Evolutionary conservation across 1,140 invertebrate genomes (phyloP).

Genomic region (Belonocnema kinseyi): DNA sequence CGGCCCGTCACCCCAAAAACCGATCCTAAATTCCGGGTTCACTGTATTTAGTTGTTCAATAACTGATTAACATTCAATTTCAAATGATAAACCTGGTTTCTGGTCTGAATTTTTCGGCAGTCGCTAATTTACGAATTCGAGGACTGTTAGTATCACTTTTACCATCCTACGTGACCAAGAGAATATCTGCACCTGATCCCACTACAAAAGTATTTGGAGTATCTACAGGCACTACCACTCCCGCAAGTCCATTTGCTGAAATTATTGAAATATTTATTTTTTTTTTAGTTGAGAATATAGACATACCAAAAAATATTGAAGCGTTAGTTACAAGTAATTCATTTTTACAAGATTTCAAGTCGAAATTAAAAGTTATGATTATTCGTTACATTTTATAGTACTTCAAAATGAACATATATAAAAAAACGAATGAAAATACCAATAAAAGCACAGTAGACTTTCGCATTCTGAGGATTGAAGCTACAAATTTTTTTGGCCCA

Average conservation of each 20-base stretch:
- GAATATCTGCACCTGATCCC: constrained; percentile 78
- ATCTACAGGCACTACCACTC: constrained; percentile 83
- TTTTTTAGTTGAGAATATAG: neutral
- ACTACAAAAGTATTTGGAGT: constrained; percentile 80
- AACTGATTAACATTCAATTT: too few species aligned
- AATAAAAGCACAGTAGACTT: constrained; percentile 71
- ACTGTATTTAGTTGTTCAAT: too few species aligned
- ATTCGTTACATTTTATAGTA: too few species aligned
- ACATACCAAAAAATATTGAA: too few species aligned
- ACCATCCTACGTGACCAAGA: constrained; percentile 83
- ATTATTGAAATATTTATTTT: constrained; percentile 37
- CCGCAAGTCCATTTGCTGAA: constrained; percentile 75
- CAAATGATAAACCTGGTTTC: too few species aligned
- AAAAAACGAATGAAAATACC: constrained; percentile 53
- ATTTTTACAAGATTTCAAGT: too few species aligned
- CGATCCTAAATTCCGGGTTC: too few species aligned
- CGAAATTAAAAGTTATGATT: too few species aligned
- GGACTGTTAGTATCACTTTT: constrained; percentile 73
- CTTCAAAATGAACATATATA: too few species aligned
- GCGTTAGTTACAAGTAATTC: too few species aligned
- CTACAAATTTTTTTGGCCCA: constrained; percentile 76
- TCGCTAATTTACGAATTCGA: constrained; percentile 73
- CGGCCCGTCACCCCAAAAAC: too few species aligned
- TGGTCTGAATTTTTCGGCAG: constrained; percentile 78
- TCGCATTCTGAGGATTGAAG: constrained; percentile 76